Percentiles rank a stretch among this genome's conserved stretches.
Conservation (phyloP, 2,888 invertebrate species). For the Lycia hirtaria region DNA sequence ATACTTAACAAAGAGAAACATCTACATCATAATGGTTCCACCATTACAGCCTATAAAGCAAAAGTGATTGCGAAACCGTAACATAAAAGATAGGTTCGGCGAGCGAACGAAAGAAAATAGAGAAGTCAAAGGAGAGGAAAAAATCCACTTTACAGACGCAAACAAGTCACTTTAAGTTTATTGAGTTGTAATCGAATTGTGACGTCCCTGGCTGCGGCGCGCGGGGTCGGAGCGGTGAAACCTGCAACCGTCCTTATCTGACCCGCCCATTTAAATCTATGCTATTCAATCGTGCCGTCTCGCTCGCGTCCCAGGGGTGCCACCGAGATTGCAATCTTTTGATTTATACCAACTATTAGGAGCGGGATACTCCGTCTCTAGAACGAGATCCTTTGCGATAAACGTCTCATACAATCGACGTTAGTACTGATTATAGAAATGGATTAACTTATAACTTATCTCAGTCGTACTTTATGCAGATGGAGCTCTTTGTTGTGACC, state of each 20-base stretch:
- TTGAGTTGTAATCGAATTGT: constrained; percentile 86
- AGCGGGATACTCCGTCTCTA: constrained; percentile 79
- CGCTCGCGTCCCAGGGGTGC: constrained; percentile 84
- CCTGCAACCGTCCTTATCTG: constrained; percentile 83
- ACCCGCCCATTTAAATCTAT: constrained; percentile 84
- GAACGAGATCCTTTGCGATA: constrained; percentile 75
- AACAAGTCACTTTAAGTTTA: constrained; percentile 86
- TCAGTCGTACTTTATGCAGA: constrained; percentile 37
- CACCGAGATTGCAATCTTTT: constrained; percentile 85
- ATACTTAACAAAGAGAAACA: constrained; percentile 5
- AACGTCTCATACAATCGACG: constrained; percentile 74
- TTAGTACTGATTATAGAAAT: constrained; percentile 79
- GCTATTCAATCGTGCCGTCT: constrained; percentile 85
- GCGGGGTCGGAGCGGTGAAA: constrained; percentile 69
- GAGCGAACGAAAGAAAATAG: constrained; percentile 62
- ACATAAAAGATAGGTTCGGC: constrained; percentile 45
- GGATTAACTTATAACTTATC: constrained; percentile 67
- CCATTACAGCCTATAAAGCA: constrained; percentile 37
- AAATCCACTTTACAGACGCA: constrained; percentile 84
- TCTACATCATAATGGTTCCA: constrained; percentile 17
- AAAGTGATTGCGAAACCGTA: constrained; percentile 42
- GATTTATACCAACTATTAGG: constrained; percentile 86
- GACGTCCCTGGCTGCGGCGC: constrained; percentile 77
- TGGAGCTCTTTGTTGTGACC: constrained; percentile 39
- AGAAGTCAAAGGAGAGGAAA: constrained; percentile 77